These are phyloP conservation scores for Lepus oiostolus DNA, from an alignment of 2,797 vertebrate genomes.

Conservation along the genomic window DNA sequence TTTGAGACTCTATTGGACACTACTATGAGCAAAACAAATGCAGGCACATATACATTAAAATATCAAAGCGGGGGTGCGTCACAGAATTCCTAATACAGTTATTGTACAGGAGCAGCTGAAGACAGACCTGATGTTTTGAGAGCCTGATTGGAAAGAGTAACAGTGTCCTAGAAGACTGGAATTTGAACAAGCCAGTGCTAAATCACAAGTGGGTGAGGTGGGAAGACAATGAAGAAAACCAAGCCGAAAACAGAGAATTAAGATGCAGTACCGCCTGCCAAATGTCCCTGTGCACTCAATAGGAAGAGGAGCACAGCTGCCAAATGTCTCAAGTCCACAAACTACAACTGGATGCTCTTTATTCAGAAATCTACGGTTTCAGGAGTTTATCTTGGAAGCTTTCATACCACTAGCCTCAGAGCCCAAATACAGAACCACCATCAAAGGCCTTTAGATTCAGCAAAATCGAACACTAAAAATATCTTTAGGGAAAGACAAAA, in stretches of 20 bases:
- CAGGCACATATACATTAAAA: conserved; percentile 5
- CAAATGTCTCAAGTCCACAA: not conserved
- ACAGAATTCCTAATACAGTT: conserved; percentile 15
- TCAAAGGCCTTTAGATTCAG: not conserved
- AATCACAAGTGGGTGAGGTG: not conserved
- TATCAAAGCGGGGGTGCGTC: not conserved
- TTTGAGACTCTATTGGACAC: not conserved
- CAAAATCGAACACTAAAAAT: not conserved
- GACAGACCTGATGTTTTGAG: not conserved
- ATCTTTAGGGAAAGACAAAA: conserved; percentile 55
- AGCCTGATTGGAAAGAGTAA: conserved; percentile 21
- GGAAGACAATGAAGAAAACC: conserved; percentile 26
- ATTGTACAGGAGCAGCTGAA: conserved; percentile 19
- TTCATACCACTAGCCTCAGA: conserved; percentile 36
- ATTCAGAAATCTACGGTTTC: conserved; percentile 32
- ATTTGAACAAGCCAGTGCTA: conserved; percentile 17
- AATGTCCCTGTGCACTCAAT: conserved; percentile 17
- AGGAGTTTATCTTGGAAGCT: conserved; percentile 6
- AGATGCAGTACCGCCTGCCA: conserved; percentile 11
- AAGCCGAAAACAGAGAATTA: conserved; percentile 36
- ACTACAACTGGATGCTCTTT: not conserved
- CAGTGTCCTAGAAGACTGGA: not conserved
- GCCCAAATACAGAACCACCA: not conserved
- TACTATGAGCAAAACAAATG: conserved; percentile 26
- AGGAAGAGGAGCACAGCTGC: conserved; percentile 9